These are phyloP conservation scores for Apodemus speciosus DNA, from an alignment of 2,113 vertebrate genomes.

Conservation along the genomic window DNA sequence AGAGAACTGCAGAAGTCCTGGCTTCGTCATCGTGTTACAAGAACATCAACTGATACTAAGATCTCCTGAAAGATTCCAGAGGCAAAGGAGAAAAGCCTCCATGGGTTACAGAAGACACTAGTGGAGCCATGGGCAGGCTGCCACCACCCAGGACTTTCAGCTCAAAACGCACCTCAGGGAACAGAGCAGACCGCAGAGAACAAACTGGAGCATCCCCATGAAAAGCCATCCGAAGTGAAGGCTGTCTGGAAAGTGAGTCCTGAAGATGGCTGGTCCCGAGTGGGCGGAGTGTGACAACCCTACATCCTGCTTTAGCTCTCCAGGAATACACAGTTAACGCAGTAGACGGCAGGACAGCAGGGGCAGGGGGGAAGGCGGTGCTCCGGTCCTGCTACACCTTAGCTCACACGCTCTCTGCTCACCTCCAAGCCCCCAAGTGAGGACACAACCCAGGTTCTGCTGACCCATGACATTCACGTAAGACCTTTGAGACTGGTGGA, in stretches of 20 bases:
- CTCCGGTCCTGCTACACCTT: background rate
- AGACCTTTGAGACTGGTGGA: background rate
- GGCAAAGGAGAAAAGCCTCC: background rate
- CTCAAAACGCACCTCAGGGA: background rate
- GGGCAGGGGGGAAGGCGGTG: accelerated
- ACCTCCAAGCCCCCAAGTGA: background rate
- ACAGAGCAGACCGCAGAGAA: background rate
- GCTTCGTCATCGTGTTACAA: background rate
- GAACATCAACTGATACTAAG: background rate
- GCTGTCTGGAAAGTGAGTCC: background rate
- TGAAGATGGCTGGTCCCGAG: background rate
- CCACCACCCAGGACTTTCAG: too few species aligned
- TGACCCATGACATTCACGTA: background rate
- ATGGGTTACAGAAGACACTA: background rate
- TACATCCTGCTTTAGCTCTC: background rate
- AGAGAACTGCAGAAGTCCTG: background rate
- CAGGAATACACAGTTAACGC: background rate
- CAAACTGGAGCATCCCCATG: background rate
- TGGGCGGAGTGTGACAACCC: background rate
- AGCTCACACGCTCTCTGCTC: background rate
- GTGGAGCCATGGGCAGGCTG: background rate
- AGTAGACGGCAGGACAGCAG: background rate
- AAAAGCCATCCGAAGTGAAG: background rate
- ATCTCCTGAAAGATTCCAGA: background rate
- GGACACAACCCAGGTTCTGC: background rate